A percentile compares a stretch with the other conserved stretches of the same genome.
These are phyloP conservation scores for Xiphorhynchus erythropygius DNA, from an alignment of 2,797 vertebrate genomes.

Conservation along the genomic window DNA sequence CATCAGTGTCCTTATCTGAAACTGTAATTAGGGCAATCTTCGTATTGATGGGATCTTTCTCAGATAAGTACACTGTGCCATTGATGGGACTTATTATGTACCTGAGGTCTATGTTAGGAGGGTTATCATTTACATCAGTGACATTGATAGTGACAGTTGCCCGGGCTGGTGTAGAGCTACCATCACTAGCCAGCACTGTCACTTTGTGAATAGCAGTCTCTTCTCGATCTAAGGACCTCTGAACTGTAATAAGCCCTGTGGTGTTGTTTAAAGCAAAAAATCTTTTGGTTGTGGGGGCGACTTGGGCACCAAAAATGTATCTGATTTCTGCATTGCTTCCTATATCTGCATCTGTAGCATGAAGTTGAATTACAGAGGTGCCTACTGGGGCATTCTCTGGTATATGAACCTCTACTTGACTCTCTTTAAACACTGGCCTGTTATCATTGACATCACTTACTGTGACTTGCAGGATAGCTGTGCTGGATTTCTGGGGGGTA, in stretches of 20 bases:
- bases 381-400: conserved; percentile 93
- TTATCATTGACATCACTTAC: conserved; percentile 99
- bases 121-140: conserved; percentile 98
- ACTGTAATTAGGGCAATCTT: conserved; percentile 99
- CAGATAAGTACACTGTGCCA: conserved; percentile 97
- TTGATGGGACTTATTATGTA: conserved; percentile 99
- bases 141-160: conserved; percentile 96
- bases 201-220: conserved; percentile 97
- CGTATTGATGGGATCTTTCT: conserved; percentile 98
- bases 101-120: conserved; percentile 98
- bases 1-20: conserved; percentile 98
- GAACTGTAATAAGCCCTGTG: conserved; percentile 94
- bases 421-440: conserved; percentile 95
- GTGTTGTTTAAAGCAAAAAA: conserved; percentile 96
- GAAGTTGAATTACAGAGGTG: conserved; percentile 95
- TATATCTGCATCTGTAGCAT: conserved; percentile 95
- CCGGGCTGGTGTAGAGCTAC: conserved; percentile 94
- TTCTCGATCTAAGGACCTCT: conserved; percentile 93
- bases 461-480: conserved; percentile 97
- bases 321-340: conserved; percentile 96
- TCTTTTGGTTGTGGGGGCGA: conserved; percentile 92
- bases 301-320: conserved; percentile 96
- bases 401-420: conserved; percentile 95
- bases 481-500: conserved; percentile 97
- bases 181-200: conserved; percentile 95